Evolutionary conservation across 2,797 vertebrate species (phyloP).

Genomic region (Hirundo rustica): DNA sequence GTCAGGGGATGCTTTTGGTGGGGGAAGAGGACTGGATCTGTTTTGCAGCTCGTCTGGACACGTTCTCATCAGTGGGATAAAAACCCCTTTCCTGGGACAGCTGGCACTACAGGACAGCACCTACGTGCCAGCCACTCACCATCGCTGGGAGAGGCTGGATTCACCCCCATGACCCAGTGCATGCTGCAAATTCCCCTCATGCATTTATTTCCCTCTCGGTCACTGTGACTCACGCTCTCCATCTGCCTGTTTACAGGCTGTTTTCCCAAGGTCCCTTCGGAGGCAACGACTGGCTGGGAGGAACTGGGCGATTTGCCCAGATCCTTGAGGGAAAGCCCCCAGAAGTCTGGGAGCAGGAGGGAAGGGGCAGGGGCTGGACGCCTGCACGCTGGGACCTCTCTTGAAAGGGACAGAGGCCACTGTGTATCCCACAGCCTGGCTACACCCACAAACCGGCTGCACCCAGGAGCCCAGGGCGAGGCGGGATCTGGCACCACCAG

Average conservation of each 20-base stretch:
- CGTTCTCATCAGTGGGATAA: neutral
- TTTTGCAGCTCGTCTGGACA: neutral
- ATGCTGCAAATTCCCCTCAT: conserved; percentile 7
- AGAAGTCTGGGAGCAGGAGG: neutral
- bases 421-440: neutral
- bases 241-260: conserved; percentile 39
- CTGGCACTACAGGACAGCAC: neutral
- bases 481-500: neutral
- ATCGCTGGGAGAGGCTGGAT: neutral
- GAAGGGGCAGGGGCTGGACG: neutral
- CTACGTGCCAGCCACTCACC: neutral
- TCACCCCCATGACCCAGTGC: neutral
- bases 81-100: neutral
- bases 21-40: neutral
- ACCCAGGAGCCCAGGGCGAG: neutral
- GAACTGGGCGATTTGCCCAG: neutral
- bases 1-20: neutral
- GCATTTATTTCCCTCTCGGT: conserved; percentile 16
- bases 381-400: neutral
- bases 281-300: neutral
- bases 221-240: conserved; percentile 55
- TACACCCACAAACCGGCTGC: neutral
- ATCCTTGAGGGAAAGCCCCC: neutral
- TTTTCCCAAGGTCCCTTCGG: conserved; percentile 9
- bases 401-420: neutral